Evolutionary conservation across 2,113 vertebrate genomes (phyloP), one percentile per base, ranked within the genome.

Genomic region (Zingel zingel): DNA sequence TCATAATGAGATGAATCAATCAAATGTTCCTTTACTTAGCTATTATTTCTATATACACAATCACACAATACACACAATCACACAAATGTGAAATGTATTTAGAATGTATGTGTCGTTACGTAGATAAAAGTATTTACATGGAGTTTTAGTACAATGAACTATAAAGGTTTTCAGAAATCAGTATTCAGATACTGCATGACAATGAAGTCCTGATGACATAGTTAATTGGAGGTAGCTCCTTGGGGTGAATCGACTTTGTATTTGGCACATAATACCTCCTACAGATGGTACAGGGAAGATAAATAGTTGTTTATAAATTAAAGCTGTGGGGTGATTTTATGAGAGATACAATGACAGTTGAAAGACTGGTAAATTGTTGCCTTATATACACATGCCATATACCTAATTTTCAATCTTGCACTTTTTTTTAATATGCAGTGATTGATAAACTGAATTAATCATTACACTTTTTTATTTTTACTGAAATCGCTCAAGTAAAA

Each of bases 101-200:
- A 7, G 21, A 8, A 25, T 54, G 14, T 10, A 43, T 47, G 23
- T 23, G 18, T 51, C 7, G 0, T 63, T 45, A 66, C 8, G 11
- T 69, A 74, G 23, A 68, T 67, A 3, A 81, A 67, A 50, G 77
- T 48, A 74, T 59, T 43, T 30, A 11, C 5, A 21, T 30, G 2
- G 0, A 0, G 15, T 30, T 33, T 27, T 23, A 74, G 7, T 43
- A 1, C 0, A 61, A 27, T 47, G 15, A 10, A 43, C 39, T 43
- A 11, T 43, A 19, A 4, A 33, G 1, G 14, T 63, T 84, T 50
- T 72, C 5, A 68, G 48, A 63, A 61, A 63, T 10, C 1, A 48
- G 16, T 25, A 30, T 53, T 62, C 36, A 36, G n/a, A n/a, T 25
- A 10, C 57, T 4, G 11, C 3, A 27, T 39, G 25, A 58, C 13